Evolutionary conservation across 2,797 vertebrate species (phyloP).

Genomic region (Gambelia wislizenii): DNA sequence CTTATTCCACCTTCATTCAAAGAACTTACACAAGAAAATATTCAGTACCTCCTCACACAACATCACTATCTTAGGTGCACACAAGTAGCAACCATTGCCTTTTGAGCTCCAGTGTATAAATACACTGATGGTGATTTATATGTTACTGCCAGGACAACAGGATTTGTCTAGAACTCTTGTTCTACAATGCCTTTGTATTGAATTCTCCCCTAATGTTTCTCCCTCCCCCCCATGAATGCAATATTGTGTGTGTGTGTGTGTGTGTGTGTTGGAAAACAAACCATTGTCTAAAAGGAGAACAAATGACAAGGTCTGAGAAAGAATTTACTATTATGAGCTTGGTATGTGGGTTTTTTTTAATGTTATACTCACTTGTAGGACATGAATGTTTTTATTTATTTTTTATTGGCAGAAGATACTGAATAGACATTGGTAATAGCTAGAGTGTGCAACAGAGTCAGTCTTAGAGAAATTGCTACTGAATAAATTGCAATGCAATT

Average conservation of each 20-base stretch:
- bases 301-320: neutral
- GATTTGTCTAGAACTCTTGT: neutral
- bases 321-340: neutral
- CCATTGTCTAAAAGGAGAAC: neutral
- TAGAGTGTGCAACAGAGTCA: neutral
- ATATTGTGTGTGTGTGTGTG: neutral
- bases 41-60: too few species aligned
- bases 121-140: too few species aligned
- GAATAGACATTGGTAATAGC: neutral
- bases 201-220: neutral
- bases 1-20: neutral
- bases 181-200: neutral
- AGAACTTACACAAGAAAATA: too few species aligned
- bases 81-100: too few species aligned
- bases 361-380: neutral
- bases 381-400: neutral
- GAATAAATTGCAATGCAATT: slow-evolving; percentile 6
- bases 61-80: too few species aligned
- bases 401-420: neutral
- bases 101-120: too few species aligned
- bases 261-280: neutral
- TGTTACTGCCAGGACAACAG: too few species aligned
- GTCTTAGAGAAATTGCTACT: neutral
- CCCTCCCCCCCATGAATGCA: neutral
- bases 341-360: neutral